Base-by-base conservation (phyloP, 30 jellyfish, hydroid and myxozoan genomes). In the Aurelia sp. region DNA sequence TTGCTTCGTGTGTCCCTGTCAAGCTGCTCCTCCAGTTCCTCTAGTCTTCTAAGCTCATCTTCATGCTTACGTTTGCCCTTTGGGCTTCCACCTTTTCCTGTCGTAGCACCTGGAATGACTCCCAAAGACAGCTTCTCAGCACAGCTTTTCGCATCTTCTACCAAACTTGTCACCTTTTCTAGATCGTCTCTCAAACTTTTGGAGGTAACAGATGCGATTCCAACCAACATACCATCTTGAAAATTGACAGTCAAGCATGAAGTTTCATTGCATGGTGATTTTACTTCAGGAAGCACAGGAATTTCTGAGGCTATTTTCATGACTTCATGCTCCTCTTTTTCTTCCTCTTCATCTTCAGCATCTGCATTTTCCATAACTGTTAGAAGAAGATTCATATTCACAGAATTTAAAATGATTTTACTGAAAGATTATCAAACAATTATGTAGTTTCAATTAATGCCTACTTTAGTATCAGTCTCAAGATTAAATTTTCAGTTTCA, bases 1-100 rank as follows among this genome's bases (percentile, higher is more conserved):
- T 52, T 73, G 53, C 33, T 66, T 1, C 86, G 88, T 27, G 57
- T 71, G 55, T 88, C 97, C 1, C 52, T 66, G 59, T 88, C 92
- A 8, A 22, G 40, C 47, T 70, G 91, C 48, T 55, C 72, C 47
- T 72, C 97, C 15, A 95, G 40, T 79, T 84, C 97, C 63, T 82
- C 96, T 51, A 62, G 91, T 66, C 89, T 77, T 47, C 50, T 82
- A 3, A 65, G 57, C 37, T 87, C 90, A 12, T 87, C 98, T 59
- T 84, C 96, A 15, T 82, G 90, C 66, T 72, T 88, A 7, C 89
- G 85, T 64, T 62, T 86, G 11, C 96, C 96, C 31, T 86, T 86
- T 21, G 96, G 96, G 72, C 96, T 86, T 57, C 76, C 63, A 8
- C 79, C 83, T 48, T 82, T 82, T 16, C 78, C 51, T 50, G 71